Conservation (phyloP, 2,797 vertebrate genomes). For the Argyrosomus regius region DNA sequence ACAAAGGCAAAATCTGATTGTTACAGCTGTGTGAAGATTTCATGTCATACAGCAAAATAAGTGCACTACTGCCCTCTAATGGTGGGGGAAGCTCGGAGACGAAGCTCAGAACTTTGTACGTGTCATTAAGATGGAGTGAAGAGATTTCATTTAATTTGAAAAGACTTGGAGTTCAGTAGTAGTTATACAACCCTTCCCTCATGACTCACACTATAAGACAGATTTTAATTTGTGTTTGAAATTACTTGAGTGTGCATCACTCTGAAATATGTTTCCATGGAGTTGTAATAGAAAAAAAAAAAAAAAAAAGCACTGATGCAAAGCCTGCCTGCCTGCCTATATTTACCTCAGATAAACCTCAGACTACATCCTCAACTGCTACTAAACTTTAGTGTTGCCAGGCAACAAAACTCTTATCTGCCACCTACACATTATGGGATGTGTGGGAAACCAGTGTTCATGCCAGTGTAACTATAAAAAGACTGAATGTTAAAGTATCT, state of each 20-base stretch:
- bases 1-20: slow-evolving; percentile 17
- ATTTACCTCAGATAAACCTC: slow-evolving; percentile 64
- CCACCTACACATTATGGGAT: slow-evolving; percentile 82
- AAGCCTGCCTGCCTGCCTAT: slow-evolving; percentile 23
- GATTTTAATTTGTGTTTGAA: neutral
- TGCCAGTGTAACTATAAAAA: slow-evolving; percentile 52
- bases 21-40: neutral
- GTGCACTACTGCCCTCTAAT: slow-evolving; percentile 73
- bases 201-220: neutral
- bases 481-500: slow-evolving; percentile 42
- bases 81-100: slow-evolving; percentile 33
- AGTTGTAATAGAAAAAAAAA: neutral
- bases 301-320: slow-evolving; percentile 25
- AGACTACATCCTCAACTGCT: slow-evolving; percentile 47
- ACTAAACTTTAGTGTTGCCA: slow-evolving; percentile 75
- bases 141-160: slow-evolving; percentile 5
- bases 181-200: neutral
- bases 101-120: neutral
- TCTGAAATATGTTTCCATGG: neutral
- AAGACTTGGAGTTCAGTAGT: neutral
- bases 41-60: slow-evolving; percentile 13
- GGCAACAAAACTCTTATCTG: slow-evolving; percentile 75
- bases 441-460: slow-evolving; percentile 61
- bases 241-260: neutral
- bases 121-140: neutral